These are phyloP conservation scores for Dromiciops gliroides DNA, from an alignment of 2,113 vertebrate species.

Conservation along the genomic window DNA sequence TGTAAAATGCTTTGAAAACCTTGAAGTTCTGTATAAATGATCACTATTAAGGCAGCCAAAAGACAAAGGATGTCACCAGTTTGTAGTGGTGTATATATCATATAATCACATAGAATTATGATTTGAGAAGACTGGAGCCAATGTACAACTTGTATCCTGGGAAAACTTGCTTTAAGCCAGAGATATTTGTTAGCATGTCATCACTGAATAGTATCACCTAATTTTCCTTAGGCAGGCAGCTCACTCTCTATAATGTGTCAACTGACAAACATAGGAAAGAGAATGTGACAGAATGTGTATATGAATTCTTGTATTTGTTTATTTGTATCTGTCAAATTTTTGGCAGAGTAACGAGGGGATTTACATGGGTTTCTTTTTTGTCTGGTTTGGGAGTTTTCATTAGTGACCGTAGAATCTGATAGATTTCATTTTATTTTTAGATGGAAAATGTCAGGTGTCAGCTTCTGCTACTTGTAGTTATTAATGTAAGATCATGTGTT, in stretches of 20 bases:
- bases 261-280: neutral
- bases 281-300: conserved; percentile 1
- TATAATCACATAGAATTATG: neutral
- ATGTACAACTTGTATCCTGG: neutral
- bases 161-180: neutral
- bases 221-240: neutral
- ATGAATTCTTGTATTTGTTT: neutral
- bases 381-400: conserved; percentile 12
- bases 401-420: neutral
- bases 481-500: neutral
- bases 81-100: neutral
- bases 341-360: neutral
- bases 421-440: conserved; percentile 24
- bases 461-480: conserved; percentile 29
- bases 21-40: neutral
- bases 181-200: neutral
- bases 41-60: neutral
- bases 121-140: neutral
- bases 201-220: neutral
- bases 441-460: conserved; percentile 1
- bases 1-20: neutral
- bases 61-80: too few species aligned
- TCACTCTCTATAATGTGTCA: neutral
- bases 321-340: neutral
- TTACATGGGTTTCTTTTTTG: neutral